Evolutionary conservation across 2,797 vertebrate species (phyloP).

Genomic region (Sandelia bainsii): DNA sequence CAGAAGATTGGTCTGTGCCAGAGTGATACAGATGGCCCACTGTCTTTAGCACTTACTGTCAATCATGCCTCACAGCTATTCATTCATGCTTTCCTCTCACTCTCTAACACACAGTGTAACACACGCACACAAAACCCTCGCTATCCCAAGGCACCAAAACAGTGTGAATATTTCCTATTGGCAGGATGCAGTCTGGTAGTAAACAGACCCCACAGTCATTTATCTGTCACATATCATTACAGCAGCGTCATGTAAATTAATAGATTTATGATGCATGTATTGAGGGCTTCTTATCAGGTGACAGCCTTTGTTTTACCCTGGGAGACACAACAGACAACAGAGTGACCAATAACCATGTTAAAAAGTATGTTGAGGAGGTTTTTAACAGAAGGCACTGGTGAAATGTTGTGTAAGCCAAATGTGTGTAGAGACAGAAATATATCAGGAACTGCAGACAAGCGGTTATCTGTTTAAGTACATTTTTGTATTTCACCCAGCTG

Average conservation of each 20-base stretch:
- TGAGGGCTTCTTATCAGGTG: constrained; percentile 30
- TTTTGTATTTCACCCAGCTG: constrained; percentile 1
- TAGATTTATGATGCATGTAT: constrained; percentile 34
- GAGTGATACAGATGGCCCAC: constrained; percentile 56
- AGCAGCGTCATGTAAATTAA: constrained; percentile 28
- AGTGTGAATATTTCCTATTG: constrained; percentile 58
- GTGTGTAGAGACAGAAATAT: too few species aligned
- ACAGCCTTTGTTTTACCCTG: constrained; percentile 28
- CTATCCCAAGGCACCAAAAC: constrained; percentile 41
- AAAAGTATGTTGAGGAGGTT: constrained; percentile 7
- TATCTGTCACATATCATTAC: constrained; percentile 59
- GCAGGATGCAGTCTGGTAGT: constrained; percentile 48
- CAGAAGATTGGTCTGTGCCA: constrained; percentile 38
- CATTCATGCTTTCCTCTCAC: constrained; percentile 30
- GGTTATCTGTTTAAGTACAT: background rate
- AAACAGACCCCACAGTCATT: constrained; percentile 51
- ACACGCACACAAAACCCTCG: constrained; percentile 30
- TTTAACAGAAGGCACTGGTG: background rate
- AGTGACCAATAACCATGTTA: constrained; percentile 9
- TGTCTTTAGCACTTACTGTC: constrained; percentile 58
- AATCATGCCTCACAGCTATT: constrained; percentile 46
- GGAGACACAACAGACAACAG: constrained; percentile 9
- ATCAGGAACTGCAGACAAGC: too few species aligned
- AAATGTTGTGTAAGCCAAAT: background rate
- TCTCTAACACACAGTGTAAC: constrained; percentile 14